These are phyloP conservation scores for Eulemur mongoz DNA, from an alignment of 2,797 vertebrate genomes.

Conservation along the genomic window DNA sequence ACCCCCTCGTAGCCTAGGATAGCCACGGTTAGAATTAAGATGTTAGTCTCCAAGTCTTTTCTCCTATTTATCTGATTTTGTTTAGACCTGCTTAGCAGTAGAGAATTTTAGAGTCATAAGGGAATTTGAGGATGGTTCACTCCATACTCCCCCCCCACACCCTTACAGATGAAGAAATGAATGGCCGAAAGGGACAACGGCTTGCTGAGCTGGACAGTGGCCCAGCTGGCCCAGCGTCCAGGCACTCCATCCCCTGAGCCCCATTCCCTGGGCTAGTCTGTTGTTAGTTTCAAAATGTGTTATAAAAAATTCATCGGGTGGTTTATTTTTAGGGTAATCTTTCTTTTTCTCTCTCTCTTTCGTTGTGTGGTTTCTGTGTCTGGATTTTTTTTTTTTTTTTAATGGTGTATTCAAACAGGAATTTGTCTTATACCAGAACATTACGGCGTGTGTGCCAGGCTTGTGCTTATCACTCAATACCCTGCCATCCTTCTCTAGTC, in stretches of 20 bases:
- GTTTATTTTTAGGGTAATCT: slow-evolving; percentile 57
- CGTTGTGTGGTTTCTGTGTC: slow-evolving; percentile 43
- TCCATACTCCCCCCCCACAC: not conserved
- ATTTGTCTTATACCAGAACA: slow-evolving; percentile 43
- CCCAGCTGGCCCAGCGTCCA: not conserved
- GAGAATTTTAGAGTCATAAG: not conserved
- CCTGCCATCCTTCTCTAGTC: not conserved
- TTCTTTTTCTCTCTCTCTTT: not conserved
- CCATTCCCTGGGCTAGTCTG: not conserved
- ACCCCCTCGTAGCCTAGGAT: not conserved
- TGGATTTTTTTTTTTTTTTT: not conserved
- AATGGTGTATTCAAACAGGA: not conserved
- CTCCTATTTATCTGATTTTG: not conserved
- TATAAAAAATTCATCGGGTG: slow-evolving; percentile 29
- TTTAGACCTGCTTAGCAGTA: not conserved
- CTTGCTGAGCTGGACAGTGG: not conserved
- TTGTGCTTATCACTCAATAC: not conserved
- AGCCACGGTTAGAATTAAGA: not conserved
- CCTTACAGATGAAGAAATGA: not conserved
- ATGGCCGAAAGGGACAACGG: not conserved
- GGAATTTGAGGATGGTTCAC: not conserved
- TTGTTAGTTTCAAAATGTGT: slow-evolving; percentile 48
- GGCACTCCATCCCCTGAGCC: not conserved
- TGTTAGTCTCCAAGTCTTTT: not conserved
- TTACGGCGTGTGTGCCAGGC: not conserved